Percentiles rank a stretch among this genome's conserved stretches.
These are phyloP conservation scores for Sturmia bella DNA, from an alignment of 2,888 invertebrate genomes.

Conservation along the genomic window DNA sequence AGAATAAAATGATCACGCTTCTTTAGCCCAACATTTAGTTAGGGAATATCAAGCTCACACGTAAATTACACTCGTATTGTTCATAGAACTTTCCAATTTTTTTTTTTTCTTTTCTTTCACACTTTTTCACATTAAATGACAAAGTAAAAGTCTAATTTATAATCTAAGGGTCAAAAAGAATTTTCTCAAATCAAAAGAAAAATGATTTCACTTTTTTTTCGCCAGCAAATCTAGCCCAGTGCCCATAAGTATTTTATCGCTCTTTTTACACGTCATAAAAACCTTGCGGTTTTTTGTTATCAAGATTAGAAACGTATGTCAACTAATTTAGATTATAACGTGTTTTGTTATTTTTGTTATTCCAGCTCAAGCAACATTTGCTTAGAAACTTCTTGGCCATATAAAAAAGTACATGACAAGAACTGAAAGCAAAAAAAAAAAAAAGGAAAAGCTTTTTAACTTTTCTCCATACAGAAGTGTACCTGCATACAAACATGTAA, in stretches of 20 bases:
- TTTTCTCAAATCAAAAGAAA: background rate
- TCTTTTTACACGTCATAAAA: constrained; percentile 42
- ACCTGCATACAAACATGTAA: no score
- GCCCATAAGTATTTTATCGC: constrained; percentile 32
- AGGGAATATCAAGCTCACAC: no score
- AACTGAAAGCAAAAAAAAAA: constrained; percentile 3
- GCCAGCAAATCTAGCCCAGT: constrained; percentile 1
- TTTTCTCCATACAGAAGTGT: no score
- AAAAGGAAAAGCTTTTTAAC: background rate
- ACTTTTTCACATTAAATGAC: background rate
- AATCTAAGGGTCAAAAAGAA: background rate
- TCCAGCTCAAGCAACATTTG: background rate
- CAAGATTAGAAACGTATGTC: constrained; percentile 19
- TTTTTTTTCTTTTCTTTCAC: no score
- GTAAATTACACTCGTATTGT: no score
- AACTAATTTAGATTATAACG: constrained; percentile 6
- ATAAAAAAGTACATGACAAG: background rate
- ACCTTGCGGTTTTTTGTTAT: constrained; percentile 14
- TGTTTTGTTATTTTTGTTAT: constrained; percentile 19
- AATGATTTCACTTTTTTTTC: constrained; percentile 43
- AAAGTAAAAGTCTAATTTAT: background rate
- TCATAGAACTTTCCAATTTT: no score
- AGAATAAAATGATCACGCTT: no score
- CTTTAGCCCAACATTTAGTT: no score
- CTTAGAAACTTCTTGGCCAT: background rate